phyloP scores from a whole-genome alignment of 2,797 vertebrate genomes.

The Meda fulgida region DNA sequence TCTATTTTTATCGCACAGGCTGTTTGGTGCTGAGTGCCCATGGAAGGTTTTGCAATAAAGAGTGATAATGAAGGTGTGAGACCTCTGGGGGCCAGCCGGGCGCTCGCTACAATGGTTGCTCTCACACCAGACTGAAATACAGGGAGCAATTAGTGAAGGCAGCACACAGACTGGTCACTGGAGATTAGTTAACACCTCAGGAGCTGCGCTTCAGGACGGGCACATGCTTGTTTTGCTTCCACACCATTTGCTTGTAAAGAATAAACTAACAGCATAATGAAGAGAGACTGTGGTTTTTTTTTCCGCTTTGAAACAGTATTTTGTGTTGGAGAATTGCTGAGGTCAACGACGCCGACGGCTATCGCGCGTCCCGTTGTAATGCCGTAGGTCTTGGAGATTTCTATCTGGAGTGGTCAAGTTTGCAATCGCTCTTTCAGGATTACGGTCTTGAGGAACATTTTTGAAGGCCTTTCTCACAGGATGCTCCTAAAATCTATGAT shows the following conservation, averaged over 20 bases:
- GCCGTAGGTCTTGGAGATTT: slow-evolving; percentile 33
- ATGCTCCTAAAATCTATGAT: slow-evolving; percentile 67
- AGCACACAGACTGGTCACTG: slow-evolving; percentile 86
- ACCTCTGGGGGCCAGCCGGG: slow-evolving; percentile 88
- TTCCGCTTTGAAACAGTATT: slow-evolving; percentile 72
- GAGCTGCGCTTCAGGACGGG: slow-evolving; percentile 85
- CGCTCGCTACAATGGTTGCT: slow-evolving; percentile 90
- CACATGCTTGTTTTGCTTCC: slow-evolving; percentile 79
- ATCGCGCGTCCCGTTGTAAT: slow-evolving; percentile 22
- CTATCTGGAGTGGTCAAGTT: slow-evolving; percentile 55
- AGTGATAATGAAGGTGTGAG: slow-evolving; percentile 99
- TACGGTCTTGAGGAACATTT: slow-evolving; percentile 47
- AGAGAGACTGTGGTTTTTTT: slow-evolving; percentile 61
- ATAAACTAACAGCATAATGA: slow-evolving; percentile 71
- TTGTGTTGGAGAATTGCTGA: slow-evolving; percentile 40
- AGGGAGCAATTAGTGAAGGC: slow-evolving; percentile 92
- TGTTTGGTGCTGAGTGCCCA: slow-evolving; percentile 89
- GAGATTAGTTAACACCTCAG: slow-evolving; percentile 91
- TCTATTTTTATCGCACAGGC: slow-evolving; percentile 94
- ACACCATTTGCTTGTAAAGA: slow-evolving; percentile 74
- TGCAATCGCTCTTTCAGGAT: slow-evolving; percentile 49
- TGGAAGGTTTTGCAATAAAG: slow-evolving; percentile 94
- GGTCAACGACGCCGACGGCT: slow-evolving; percentile 23
- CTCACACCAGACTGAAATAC: slow-evolving; percentile 91
- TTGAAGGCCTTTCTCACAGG: slow-evolving; percentile 66